Evolutionary conservation across 2,888 invertebrate species (phyloP), one percentile per base, ranked within the genome.

Genomic region (Halocaridina rubra): DNA sequence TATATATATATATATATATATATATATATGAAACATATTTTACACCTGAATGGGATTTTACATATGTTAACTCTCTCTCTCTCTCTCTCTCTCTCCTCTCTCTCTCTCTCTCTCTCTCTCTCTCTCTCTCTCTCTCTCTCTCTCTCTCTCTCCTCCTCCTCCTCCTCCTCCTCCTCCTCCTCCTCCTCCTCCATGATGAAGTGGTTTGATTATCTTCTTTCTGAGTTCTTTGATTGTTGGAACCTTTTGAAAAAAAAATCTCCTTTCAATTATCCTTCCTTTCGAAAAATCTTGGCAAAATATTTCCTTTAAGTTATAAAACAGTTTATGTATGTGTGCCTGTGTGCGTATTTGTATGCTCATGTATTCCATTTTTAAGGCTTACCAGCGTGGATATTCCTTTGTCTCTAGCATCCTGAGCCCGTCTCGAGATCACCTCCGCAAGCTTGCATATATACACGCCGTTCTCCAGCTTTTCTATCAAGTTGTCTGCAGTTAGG

Each of bases 401-500:
- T 93, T 94, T 81, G 88, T 93, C 93, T 32, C 94, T 91, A 22
- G 94, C 94, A 76, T 94, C 93, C 89, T 94, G 92, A 13, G 96
- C 96, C 89, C 93, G 93, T 89, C 94, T 94, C 90, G 95, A 95
- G 88, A 97, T 95, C 88, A 95, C 92, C 89, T 94, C 93, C 0
- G 96, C 96, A 90, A 97, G 92, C 90, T 95, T 95, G 91, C 96
- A 97, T 76, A 97, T 92, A 89, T 95, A 93, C 0, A 94, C 96
- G 61, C 97, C 97, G 90, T 96, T 96, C 91, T 96, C 96, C 90
- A 97, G 91, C 87, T 94, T 94, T 89, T 95, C 94, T 91, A 97
- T 93, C 90, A 97, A 95, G 91, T 95, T 96, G 88, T 95, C 95
- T 1, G 95, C 94, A 0, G 93, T 94, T 89, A 96, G 92, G 90